Percentiles rank a stretch among this genome's conserved stretches.
Evolutionary conservation across 1,140 invertebrate genomes (phyloP).

Genomic region (Calliopsis andreniformis): DNA sequence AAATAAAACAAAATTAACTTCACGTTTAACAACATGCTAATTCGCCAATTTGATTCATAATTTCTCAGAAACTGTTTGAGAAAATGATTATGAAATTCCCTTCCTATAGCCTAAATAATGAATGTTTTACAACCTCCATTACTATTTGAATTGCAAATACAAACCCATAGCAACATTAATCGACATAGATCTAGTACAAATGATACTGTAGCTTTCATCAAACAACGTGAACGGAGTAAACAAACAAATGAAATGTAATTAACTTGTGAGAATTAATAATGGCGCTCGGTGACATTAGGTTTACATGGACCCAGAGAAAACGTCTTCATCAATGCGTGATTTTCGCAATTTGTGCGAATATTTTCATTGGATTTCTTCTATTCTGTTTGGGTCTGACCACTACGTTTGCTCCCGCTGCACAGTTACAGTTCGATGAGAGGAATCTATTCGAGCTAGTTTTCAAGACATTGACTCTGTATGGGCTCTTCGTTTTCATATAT

Average conservation of each 20-base stretch:
- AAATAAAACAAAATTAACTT: too few species aligned
- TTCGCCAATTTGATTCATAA: too few species aligned
- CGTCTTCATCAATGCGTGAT: slow-evolving; percentile 13
- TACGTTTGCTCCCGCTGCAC: background rate
- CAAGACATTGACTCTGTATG: slow-evolving; percentile 20
- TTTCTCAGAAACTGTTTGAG: too few species aligned
- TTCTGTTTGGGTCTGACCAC: background rate
- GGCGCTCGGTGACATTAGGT: slow-evolving; percentile 7
- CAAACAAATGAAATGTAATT: background rate
- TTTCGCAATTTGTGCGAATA: background rate
- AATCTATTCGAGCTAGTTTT: slow-evolving; percentile 2
- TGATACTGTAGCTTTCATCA: too few species aligned
- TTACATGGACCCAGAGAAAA: slow-evolving; percentile 19
- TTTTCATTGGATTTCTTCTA: slow-evolving; percentile 12
- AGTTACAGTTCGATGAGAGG: background rate
- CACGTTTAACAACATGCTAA: too few species aligned
- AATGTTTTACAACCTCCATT: too few species aligned
- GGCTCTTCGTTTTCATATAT: slow-evolving; percentile 15
- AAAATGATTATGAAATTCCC: too few species aligned
- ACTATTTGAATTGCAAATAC: too few species aligned
- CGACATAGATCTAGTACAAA: too few species aligned
- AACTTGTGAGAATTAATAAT: background rate
- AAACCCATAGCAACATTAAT: too few species aligned
- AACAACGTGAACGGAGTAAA: too few species aligned
- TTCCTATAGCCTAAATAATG: too few species aligned